Evolutionary conservation across 2,113 vertebrate species (phyloP).

Genomic region (Neodontobutis hainanensis): DNA sequence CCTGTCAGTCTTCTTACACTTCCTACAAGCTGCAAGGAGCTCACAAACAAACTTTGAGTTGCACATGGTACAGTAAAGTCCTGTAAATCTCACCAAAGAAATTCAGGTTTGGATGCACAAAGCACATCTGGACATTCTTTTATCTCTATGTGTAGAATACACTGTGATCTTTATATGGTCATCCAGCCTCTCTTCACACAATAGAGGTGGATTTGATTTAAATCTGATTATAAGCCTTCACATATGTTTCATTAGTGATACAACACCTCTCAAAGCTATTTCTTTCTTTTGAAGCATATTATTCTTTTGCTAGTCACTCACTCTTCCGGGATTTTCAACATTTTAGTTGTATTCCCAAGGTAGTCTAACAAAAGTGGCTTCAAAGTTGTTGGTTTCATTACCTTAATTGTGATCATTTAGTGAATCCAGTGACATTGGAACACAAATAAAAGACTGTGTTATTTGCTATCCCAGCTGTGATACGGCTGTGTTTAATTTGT

Average conservation of each 20-base stretch:
- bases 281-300: not conserved
- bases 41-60: not conserved
- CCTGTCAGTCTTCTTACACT: not conserved
- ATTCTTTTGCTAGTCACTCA: not conserved
- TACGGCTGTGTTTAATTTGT: not conserved
- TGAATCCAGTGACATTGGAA: not conserved
- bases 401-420: not conserved
- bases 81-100: conserved; percentile 19
- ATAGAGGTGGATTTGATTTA: too few species aligned
- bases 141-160: too few species aligned
- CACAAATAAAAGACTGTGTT: too few species aligned
- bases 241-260: not conserved
- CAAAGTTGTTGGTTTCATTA: not conserved
- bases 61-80: not conserved
- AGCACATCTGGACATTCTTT: conserved; percentile 21
- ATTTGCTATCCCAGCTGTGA: too few species aligned
- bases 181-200: too few species aligned
- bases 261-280: not conserved
- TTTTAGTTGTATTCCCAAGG: not conserved
- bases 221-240: too few species aligned
- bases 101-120: conserved; percentile 15
- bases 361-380: not conserved
- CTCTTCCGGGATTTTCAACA: not conserved
- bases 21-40: conserved; percentile 15
- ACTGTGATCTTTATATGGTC: too few species aligned